These are phyloP conservation scores for Poecilia wingei DNA, from an alignment of 2,797 vertebrate genomes.

Conservation along the genomic window DNA sequence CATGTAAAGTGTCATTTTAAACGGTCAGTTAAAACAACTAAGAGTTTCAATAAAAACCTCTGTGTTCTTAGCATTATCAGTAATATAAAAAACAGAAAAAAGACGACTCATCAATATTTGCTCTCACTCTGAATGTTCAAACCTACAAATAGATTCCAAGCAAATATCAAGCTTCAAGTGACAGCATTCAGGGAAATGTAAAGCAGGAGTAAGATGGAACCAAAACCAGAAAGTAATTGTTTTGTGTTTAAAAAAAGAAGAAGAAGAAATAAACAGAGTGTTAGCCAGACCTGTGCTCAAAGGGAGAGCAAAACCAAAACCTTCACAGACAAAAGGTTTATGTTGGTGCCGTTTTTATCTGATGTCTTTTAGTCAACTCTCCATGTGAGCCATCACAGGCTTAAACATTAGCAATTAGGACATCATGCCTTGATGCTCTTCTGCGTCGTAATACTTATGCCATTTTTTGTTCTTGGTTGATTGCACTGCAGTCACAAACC, in stretches of 20 bases:
- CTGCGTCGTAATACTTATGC: not conserved
- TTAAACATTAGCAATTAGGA: not conserved
- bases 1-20: not conserved
- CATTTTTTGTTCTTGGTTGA: not conserved
- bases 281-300: constrained; percentile 9
- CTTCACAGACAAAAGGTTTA: not conserved
- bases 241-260: not conserved
- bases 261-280: too few species aligned
- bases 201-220: not conserved
- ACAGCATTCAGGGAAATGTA: not conserved
- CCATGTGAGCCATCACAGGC: constrained; percentile 30
- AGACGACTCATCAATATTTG: too few species aligned
- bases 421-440: not conserved
- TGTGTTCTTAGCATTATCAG: too few species aligned
- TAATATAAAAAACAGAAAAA: not conserved
- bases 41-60: not conserved
- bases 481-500: not conserved
- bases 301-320: not conserved
- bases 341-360: not conserved
- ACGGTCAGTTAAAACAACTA: too few species aligned
- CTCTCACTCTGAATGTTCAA: too few species aligned
- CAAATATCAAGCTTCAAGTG: not conserved
- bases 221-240: not conserved
- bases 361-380: constrained; percentile 11
- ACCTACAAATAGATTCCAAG: too few species aligned